Conservation (phyloP, 2,113 vertebrate species). For the Peromyscus leucopus region DNA sequence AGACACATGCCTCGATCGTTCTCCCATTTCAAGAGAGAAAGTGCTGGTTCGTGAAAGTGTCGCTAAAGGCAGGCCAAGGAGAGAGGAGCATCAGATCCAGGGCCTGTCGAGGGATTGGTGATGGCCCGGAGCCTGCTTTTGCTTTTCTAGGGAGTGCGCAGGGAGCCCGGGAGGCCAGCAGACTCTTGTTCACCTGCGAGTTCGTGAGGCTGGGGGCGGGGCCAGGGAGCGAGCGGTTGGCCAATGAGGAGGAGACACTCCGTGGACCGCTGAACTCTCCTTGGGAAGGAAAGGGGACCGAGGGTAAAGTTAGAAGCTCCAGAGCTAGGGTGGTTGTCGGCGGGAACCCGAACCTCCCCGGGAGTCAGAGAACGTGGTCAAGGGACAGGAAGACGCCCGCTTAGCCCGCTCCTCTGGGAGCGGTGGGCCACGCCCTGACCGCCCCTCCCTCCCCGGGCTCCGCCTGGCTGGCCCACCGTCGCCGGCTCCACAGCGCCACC, state of each 20-base stretch:
- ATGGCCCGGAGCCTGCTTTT: background rate
- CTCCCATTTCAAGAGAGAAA: constrained; percentile 29
- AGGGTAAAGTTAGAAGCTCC: background rate
- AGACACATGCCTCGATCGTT: background rate
- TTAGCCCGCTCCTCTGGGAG: background rate
- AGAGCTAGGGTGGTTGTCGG: background rate
- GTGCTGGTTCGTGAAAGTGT: background rate
- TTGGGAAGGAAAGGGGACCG: background rate
- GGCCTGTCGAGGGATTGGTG: fast-evolving
- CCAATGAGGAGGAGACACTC: constrained; percentile 58
- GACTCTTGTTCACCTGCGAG: constrained; percentile 36
- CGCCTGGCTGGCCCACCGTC: background rate
- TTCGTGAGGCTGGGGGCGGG: background rate
- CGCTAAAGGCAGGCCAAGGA: background rate
- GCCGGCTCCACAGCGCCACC: constrained; percentile 52
- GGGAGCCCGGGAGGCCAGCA: fast-evolving
- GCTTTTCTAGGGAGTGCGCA: fast-evolving
- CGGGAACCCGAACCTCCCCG: background rate
- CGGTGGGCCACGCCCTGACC: background rate
- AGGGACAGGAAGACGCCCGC: background rate
- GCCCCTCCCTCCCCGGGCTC: background rate
- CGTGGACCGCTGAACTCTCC: background rate
- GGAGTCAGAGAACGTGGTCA: background rate
- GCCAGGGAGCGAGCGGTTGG: background rate
- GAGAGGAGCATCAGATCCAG: background rate